These are phyloP conservation scores for Tetranychus piercei DNA, from an alignment of 2,888 invertebrate genomes.

Conservation along the genomic window DNA sequence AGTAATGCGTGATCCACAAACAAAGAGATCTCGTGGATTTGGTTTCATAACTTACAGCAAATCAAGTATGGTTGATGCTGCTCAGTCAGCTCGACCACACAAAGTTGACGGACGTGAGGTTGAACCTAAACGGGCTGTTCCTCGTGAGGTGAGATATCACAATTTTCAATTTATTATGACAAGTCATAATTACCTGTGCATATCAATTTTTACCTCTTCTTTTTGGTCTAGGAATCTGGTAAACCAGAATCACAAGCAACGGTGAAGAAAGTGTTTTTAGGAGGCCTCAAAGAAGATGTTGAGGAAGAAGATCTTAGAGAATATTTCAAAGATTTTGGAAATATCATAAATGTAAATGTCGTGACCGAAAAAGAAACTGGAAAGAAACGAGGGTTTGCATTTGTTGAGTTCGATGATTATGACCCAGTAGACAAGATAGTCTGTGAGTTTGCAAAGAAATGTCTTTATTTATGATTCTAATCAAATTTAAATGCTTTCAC, in stretches of 20 bases:
- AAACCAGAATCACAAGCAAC: slow-evolving; percentile 80
- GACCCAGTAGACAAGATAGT: slow-evolving; percentile 92
- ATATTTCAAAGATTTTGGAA: slow-evolving; percentile 51
- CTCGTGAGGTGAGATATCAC: slow-evolving; percentile 42
- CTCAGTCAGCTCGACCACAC: slow-evolving; percentile 62
- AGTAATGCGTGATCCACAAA: slow-evolving; percentile 88
- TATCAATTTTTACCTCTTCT: neutral
- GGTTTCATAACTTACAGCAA: slow-evolving; percentile 91
- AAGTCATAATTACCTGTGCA: neutral
- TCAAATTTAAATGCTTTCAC: neutral
- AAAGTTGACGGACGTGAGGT: slow-evolving; percentile 82
- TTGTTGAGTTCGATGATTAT: slow-evolving; percentile 90
- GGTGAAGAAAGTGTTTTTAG: slow-evolving; percentile 83
- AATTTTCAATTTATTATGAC: neutral
- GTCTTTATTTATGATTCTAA: neutral
- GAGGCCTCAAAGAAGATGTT: slow-evolving; percentile 76
- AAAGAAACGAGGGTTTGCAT: slow-evolving; percentile 85
- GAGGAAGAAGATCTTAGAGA: slow-evolving; percentile 70
- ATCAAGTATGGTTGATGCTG: slow-evolving; percentile 85
- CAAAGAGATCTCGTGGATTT: slow-evolving; percentile 85
- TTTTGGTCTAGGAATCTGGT: slow-evolving; percentile 40
- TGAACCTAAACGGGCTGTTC: slow-evolving; percentile 91
- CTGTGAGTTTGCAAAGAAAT: slow-evolving; percentile 42
- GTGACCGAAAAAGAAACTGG: slow-evolving; percentile 81
- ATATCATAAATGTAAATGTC: slow-evolving; percentile 59